A percentile compares a stretch with the other conserved stretches of the same genome.
phyloP scores from a whole-genome alignment of 2,888 invertebrate genomes.

The Drosophila kuntzei region DNA sequence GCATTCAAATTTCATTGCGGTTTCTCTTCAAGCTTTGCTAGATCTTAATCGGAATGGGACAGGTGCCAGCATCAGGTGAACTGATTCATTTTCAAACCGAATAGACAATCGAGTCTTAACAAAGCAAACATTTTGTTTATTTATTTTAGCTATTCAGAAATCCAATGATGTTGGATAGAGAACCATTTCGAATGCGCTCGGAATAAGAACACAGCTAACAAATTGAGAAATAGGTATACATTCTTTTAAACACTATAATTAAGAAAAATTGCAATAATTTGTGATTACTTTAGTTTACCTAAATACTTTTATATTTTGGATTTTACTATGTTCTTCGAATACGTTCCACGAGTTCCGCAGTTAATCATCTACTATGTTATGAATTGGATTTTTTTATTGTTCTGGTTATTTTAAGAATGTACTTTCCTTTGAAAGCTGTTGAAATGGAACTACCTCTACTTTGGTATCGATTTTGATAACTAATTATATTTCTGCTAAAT shows the following conservation, averaged over 20 bases:
- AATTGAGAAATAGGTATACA: not conserved
- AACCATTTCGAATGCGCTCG: not conserved
- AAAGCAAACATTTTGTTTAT: constrained; percentile 45
- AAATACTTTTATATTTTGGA: not conserved
- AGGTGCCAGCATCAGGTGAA: constrained; percentile 51
- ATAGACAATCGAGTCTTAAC: constrained; percentile 27
- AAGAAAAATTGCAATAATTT: too few species aligned
- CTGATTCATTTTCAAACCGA: constrained; percentile 47
- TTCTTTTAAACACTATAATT: too few species aligned
- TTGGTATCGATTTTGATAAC: too few species aligned
- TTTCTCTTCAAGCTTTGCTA: constrained; percentile 13
- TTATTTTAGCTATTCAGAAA: constrained; percentile 12
- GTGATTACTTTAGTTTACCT: too few species aligned
- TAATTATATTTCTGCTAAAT: too few species aligned
- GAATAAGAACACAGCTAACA: not conserved
- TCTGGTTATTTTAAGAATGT: too few species aligned
- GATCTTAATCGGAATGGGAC: constrained; percentile 11
- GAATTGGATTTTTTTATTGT: not conserved
- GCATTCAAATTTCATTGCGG: constrained; percentile 27
- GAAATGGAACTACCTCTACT: not conserved
- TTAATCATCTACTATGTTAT: too few species aligned
- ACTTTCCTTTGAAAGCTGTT: too few species aligned
- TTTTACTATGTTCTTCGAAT: too few species aligned
- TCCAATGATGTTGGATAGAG: not conserved
- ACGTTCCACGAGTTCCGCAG: too few species aligned